Base-by-base conservation (phyloP, 2,888 invertebrate genomes). In the Geophilus truncorum region DNA sequence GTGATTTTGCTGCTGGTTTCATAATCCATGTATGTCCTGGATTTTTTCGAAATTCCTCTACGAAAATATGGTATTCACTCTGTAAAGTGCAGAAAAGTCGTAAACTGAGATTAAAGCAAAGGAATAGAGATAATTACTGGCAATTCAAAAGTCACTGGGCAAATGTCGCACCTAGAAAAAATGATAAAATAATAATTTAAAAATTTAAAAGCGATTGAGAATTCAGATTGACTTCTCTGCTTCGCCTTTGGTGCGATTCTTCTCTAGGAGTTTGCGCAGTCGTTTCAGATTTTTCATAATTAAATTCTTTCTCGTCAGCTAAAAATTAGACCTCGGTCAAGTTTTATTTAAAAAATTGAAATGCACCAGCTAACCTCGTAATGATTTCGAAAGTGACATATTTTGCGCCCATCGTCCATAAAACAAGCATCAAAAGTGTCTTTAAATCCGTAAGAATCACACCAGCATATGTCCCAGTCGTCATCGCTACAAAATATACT, bases 1-100 rank as follows among this genome's bases (percentile, higher is more conserved):
- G 90, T 10, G 90, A 90, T 36, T 90, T 90, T 1, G 89, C 89
- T 0, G 90, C 90, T 0, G 91, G 91, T 84, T 91, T 91, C 86
- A 91, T 91, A 80, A 91, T 91, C 91, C 91, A 91, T n/a, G 89
- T 90, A 3, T 88, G 88, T 10, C 90, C 90, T 1, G 88, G 88
- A 81, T 88, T 88, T 81, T 88, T 89, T 83, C 90, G 88, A 84
- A 90, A 90, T 84, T 91, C 90, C 84, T 91, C 90, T 77, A 91
- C 88, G 85, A 91, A 90, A 85, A 90, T 87, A 83, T 90, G 89
- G 83, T 91, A 91, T 82, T 91, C 91, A 57, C 87, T 88, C 87
- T 90, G 84, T n/a, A n/a, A n/a, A n/a, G n/a, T n/a, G n/a, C n/a
- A n/a, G n/a, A n/a, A n/a, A n/a, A n/a, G n/a, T n/a, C n/a, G n/a